Percentiles rank a stretch among this genome's conserved stretches.
Evolutionary conservation across 2,888 invertebrate genomes (phyloP).

Genomic region (Nymphalis polychloros): DNA sequence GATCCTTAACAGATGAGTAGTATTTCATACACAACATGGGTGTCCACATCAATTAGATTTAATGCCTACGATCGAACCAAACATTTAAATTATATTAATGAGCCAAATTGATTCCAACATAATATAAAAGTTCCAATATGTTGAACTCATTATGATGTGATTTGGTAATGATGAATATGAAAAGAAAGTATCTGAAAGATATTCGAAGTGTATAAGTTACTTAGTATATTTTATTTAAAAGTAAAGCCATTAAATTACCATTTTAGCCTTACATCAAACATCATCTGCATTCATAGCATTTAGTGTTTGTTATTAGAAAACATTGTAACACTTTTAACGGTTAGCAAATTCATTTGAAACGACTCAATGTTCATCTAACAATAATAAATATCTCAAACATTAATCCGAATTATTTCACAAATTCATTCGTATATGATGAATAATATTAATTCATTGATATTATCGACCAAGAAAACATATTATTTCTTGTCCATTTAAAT

Average conservation of each 20-base stretch:
- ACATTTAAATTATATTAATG: background rate
- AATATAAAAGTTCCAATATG: background rate
- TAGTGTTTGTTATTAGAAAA: background rate
- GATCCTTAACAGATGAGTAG: constrained; percentile 4
- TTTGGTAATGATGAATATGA: no score
- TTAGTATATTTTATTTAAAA: background rate
- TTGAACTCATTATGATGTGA: no score
- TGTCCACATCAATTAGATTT: background rate
- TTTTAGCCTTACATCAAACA: background rate
- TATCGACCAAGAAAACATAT: background rate
- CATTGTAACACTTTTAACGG: constrained; percentile 1
- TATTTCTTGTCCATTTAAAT: background rate
- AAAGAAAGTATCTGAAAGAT: no score
- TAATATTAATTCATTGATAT: background rate
- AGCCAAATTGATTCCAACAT: background rate
- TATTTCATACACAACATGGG: constrained; percentile 1
- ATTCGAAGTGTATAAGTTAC: background rate
- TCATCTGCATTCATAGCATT: background rate
- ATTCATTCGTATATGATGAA: background rate
- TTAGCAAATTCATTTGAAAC: background rate
- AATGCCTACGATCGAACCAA: background rate
- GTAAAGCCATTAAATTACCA: background rate
- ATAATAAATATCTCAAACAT: background rate
- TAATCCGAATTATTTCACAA: background rate
- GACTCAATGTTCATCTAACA: background rate